Conservation (phyloP, 2,888 invertebrate genomes). For the Sinotaia quadrata region DNA sequence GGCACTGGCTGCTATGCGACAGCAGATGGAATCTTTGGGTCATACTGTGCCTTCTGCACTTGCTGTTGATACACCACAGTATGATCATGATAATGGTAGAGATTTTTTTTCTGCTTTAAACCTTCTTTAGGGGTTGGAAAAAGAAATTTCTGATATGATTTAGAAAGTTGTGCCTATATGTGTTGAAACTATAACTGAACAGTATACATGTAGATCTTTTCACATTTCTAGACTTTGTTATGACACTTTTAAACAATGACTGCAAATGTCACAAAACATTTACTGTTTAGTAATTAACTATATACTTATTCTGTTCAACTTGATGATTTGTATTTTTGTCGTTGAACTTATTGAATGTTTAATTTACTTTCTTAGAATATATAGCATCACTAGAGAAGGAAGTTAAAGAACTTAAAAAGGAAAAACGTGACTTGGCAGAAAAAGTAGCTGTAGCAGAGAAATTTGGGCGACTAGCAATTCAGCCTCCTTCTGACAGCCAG, state of each 20-base stretch:
- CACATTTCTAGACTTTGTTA: too few relatives aligned
- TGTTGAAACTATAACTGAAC: too few relatives aligned
- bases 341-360: too few relatives aligned
- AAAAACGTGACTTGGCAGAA: constrained; percentile 57
- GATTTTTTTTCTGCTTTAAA: not conserved
- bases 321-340: too few relatives aligned
- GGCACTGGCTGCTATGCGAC: constrained; percentile 68
- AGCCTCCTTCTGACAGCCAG: constrained; percentile 38
- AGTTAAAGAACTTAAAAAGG: constrained; percentile 53
- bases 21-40: constrained; percentile 48
- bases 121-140: too few relatives aligned
- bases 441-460: constrained; percentile 46
- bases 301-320: too few relatives aligned
- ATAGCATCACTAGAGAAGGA: constrained; percentile 62
- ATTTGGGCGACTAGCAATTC: constrained; percentile 43
- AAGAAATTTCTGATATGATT: too few relatives aligned
- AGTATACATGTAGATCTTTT: too few relatives aligned
- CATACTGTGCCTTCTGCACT: constrained; percentile 17
- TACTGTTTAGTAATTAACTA: too few relatives aligned
- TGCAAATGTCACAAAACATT: too few relatives aligned
- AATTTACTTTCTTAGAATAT: constrained; percentile 59
- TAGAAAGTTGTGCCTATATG: too few relatives aligned
- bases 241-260: too few relatives aligned
- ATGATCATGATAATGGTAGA: not conserved
- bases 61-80: not conserved